A percentile compares a stretch with the other conserved stretches of the same genome.
phyloP scores from a whole-genome alignment of 1,140 invertebrate species.

The Yoshiicerus persimilis region DNA sequence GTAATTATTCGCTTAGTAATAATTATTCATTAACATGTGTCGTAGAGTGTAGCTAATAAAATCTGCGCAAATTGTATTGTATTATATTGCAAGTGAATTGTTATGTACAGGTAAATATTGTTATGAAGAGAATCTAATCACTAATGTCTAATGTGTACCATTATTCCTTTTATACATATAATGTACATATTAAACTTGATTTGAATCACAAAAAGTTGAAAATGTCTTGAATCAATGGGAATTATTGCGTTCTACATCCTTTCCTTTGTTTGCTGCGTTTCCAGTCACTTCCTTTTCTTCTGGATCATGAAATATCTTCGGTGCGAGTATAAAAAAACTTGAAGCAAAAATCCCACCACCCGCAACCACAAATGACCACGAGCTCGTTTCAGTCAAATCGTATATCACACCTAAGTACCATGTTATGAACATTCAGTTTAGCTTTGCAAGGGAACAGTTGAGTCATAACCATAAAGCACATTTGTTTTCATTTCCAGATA shows the following conservation, averaged over 20 bases:
- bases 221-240: constrained; percentile 13
- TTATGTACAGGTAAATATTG: neutral
- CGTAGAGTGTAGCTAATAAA: neutral
- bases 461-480: too few species aligned
- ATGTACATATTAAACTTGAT: neutral
- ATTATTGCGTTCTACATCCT: neutral
- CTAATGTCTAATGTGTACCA: neutral
- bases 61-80: neutral
- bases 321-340: constrained; percentile 47
- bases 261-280: neutral
- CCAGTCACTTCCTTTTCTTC: neutral
- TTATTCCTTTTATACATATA: constrained; percentile 4
- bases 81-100: neutral
- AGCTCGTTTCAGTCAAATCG: constrained; percentile 41
- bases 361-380: constrained; percentile 45
- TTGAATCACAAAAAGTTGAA: constrained; percentile 21
- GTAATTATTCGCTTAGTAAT: neutral
- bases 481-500: neutral
- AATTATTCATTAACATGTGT: neutral
- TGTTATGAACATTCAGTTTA: too few species aligned
- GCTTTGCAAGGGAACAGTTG: too few species aligned
- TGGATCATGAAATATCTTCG: constrained; percentile 35
- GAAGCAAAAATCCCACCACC: constrained; percentile 46
- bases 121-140: neutral
- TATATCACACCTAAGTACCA: constrained; percentile 45